Evolutionary conservation across 2,888 invertebrate species (phyloP).

Genomic region (Rhorus exstirpatorius): DNA sequence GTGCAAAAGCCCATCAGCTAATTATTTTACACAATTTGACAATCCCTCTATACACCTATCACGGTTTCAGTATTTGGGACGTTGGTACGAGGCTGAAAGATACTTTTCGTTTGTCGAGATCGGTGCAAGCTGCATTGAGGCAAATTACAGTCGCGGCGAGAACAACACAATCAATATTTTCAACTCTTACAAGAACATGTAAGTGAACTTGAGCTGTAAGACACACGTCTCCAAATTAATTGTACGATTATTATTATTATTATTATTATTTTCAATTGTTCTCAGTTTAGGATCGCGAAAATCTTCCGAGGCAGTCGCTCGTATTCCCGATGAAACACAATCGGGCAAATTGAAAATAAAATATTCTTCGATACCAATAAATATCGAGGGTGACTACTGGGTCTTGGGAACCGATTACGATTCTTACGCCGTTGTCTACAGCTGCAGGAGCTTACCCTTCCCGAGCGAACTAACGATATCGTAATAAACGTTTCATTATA

Average conservation of each 20-base stretch:
- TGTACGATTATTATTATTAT: not conserved
- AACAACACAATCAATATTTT: constrained; percentile 85
- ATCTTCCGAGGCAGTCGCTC: constrained; percentile 88
- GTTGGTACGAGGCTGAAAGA: constrained; percentile 92
- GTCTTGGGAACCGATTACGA: constrained; percentile 90
- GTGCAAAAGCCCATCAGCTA: too few species aligned
- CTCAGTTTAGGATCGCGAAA: constrained; percentile 72
- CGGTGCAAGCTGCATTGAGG: constrained; percentile 91
- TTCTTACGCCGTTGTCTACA: constrained; percentile 89
- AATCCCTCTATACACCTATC: too few species aligned
- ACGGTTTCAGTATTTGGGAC: constrained; percentile 91
- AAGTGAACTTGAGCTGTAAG: too few species aligned
- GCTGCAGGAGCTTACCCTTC: constrained; percentile 84
- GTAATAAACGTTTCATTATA: not conserved
- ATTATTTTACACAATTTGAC: too few species aligned
- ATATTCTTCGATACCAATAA: constrained; percentile 89
- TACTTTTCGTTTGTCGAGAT: constrained; percentile 92
- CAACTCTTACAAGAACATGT: too few species aligned
- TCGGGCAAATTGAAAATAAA: constrained; percentile 88
- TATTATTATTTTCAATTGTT: not conserved
- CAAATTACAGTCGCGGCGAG: constrained; percentile 87
- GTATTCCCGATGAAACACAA: constrained; percentile 86
- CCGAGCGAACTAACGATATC: not conserved
- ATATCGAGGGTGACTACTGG: constrained; percentile 88
- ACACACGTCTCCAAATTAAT: not conserved